Percentiles rank a stretch among this genome's conserved stretches.
Conservation (phyloP, 1,140 invertebrate genomes). For the fruit fly (Drosophila melanogaster) region DNA sequence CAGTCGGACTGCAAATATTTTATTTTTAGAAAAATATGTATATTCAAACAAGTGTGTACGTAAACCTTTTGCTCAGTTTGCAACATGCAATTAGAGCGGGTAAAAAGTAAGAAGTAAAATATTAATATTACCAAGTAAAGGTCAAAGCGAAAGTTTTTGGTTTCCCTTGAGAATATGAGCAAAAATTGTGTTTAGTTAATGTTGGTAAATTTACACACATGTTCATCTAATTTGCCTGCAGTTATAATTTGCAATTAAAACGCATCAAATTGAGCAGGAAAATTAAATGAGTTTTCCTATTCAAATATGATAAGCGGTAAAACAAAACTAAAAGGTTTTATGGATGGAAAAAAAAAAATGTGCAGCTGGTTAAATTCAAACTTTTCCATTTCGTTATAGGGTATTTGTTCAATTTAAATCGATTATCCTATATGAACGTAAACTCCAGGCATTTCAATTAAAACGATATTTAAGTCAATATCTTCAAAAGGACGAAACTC, state of each 20-base stretch:
- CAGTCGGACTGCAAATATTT: slow-evolving; percentile 26
- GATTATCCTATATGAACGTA: not conserved
- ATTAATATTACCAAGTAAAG: slow-evolving; percentile 5
- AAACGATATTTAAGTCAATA: not conserved
- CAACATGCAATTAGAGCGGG: slow-evolving; percentile 46
- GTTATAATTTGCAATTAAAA: slow-evolving; percentile 29
- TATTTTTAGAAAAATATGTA: not conserved
- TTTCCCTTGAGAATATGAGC: not conserved
- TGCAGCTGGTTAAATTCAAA: not conserved
- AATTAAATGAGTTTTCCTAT: slow-evolving; percentile 19
- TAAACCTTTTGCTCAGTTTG: slow-evolving; percentile 11
- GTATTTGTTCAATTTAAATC: not conserved
- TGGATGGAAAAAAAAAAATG: not conserved
- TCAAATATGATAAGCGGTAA: slow-evolving; percentile 16
- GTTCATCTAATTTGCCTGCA: slow-evolving; percentile 5
- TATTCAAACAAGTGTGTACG: not conserved
- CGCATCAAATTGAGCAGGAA: slow-evolving; percentile 20
- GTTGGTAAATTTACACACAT: slow-evolving; percentile 2
- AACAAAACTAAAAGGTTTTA: not conserved
- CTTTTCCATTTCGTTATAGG: not conserved
- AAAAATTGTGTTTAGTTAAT: slow-evolving; percentile 19
- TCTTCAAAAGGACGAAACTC: not conserved
- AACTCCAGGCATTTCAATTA: not conserved
- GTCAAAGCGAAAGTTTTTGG: not conserved
- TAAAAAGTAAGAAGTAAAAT: slow-evolving; percentile 16